Conservation (phyloP, 2,797 vertebrate species). For the Lithobates pipiens region DNA sequence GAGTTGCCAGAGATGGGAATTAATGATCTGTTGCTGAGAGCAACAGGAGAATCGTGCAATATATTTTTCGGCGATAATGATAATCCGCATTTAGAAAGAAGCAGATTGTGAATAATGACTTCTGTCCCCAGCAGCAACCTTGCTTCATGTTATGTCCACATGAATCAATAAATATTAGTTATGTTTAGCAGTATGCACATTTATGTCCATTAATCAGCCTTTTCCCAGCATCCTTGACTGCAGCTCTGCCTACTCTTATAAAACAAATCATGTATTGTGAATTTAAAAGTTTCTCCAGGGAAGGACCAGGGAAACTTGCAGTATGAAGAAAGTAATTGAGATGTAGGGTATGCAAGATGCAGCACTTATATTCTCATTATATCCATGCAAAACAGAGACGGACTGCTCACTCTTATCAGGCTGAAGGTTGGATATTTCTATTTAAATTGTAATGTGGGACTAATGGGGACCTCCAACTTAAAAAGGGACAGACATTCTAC, state of each 20-base stretch:
- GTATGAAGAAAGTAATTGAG: too few relatives aligned
- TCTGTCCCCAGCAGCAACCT: constrained; percentile 14
- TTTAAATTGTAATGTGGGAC: too few relatives aligned
- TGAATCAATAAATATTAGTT: constrained; percentile 34
- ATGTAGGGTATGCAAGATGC: background rate
- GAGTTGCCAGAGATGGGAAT: constrained; percentile 22
- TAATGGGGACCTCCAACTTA: too few relatives aligned
- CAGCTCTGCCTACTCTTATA: background rate
- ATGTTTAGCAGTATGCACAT: constrained; percentile 2
- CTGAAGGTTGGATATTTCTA: too few relatives aligned
- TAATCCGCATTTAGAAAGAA: background rate
- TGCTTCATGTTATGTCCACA: constrained; percentile 17
- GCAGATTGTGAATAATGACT: constrained; percentile 21
- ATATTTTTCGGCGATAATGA: constrained; percentile 26
- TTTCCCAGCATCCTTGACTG: constrained; percentile 5
- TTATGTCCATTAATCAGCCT: constrained; percentile 21
- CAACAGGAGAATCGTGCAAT: constrained; percentile 22
- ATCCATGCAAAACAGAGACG: too few relatives aligned
- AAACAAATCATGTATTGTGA: constrained; percentile 1
- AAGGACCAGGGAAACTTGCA: background rate
- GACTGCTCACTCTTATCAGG: too few relatives aligned
- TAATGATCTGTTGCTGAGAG: constrained; percentile 34
- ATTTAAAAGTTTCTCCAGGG: background rate
- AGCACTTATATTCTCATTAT: background rate
- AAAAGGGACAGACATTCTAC: too few relatives aligned